Conservation (phyloP, 2,888 invertebrate genomes). For the Camponotus fellah region DNA sequence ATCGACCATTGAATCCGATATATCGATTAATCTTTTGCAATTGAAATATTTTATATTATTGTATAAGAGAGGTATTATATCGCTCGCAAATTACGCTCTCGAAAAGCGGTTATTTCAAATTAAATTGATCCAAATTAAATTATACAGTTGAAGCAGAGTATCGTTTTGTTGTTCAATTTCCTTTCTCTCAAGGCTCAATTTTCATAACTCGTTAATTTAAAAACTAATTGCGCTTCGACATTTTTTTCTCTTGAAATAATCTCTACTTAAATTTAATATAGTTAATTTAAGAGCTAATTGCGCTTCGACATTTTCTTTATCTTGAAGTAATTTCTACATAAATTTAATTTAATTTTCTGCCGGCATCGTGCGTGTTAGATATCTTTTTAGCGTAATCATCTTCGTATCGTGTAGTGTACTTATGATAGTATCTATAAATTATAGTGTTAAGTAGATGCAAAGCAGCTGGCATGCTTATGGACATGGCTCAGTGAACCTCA, state of each 20-base stretch:
- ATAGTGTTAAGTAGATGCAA: background rate
- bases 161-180: background rate
- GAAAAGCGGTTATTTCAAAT: conserved; percentile 35
- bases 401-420: conserved; percentile 5
- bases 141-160: background rate
- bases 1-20: conserved; percentile 14
- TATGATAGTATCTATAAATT: background rate
- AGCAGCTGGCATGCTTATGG: background rate
- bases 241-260: background rate
- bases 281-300: background rate
- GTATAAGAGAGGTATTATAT: conserved; percentile 4
- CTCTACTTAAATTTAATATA: background rate
- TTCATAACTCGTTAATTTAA: background rate
- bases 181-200: background rate
- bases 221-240: background rate
- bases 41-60: conserved; percentile 21
- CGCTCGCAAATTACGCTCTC: background rate
- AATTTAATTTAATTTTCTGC: conserved; percentile 4
- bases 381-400: background rate
- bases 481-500: background rate
- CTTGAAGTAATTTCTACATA: background rate
- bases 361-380: background rate
- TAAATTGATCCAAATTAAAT: conserved; percentile 24
- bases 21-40: conserved; percentile 5
- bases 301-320: background rate